Percentiles rank a stretch among this genome's conserved stretches.
These are phyloP conservation scores for Caenorhabditis briggsae DNA, from an alignment of 1,140 invertebrate species.

Conservation along the genomic window DNA sequence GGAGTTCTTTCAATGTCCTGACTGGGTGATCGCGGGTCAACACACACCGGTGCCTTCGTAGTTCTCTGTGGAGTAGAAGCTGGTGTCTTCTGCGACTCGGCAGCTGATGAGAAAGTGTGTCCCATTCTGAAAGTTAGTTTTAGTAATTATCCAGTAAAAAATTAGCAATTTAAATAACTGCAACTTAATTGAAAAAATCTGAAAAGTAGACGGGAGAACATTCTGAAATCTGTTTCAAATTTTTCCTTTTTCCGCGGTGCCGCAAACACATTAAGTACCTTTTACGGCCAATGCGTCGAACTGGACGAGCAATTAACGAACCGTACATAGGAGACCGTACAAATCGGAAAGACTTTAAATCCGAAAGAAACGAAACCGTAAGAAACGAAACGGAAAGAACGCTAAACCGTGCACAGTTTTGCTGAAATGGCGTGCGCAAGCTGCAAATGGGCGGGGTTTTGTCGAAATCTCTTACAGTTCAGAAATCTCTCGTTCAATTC, in stretches of 20 bases:
- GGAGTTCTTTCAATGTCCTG: conserved; percentile 42
- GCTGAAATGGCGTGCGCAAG: no score
- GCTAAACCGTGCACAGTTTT: no score
- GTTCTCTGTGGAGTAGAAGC: conserved; percentile 8
- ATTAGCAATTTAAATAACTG: no score
- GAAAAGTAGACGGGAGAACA: no score
- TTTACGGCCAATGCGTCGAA: not conserved
- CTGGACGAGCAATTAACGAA: not conserved
- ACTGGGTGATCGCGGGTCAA: conserved; percentile 16
- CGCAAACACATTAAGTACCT: not conserved
- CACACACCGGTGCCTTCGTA: not conserved
- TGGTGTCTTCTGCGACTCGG: not conserved
- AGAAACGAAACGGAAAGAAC: no score
- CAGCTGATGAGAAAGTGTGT: not conserved
- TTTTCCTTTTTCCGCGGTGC: not conserved
- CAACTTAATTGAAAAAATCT: no score
- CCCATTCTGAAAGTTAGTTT: conserved; percentile 2
- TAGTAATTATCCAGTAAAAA: no score
- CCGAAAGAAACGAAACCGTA: no score
- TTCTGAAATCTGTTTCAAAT: not conserved
- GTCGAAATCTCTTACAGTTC: no score
- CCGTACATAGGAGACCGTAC: not conserved
- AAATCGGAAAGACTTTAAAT: no score
- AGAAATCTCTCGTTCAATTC: no score
- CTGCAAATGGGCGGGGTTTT: no score